These are phyloP conservation scores for Paracanthobrama guichenoti DNA, from an alignment of 2,113 vertebrate genomes.

Conservation along the genomic window DNA sequence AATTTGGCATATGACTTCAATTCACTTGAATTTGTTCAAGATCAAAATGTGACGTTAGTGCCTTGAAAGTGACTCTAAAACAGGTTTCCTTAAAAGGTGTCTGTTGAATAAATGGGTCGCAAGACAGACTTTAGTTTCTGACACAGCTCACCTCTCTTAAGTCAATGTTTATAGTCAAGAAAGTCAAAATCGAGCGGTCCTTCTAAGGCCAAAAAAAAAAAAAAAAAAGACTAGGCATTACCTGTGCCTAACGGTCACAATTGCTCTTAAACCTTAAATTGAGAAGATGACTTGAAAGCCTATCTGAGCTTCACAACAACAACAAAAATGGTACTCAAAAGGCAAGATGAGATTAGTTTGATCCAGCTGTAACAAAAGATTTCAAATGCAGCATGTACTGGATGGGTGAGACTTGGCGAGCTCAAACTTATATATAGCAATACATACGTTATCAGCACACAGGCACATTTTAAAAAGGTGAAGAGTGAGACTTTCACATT, in stretches of 20 bases:
- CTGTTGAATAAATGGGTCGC: neutral
- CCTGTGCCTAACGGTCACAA: neutral
- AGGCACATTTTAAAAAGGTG: neutral
- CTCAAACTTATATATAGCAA: slow-evolving; percentile 8
- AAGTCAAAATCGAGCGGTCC: neutral
- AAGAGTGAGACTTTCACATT: neutral
- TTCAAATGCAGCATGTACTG: neutral
- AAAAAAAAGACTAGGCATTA: neutral
- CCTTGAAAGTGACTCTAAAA: neutral
- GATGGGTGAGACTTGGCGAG: neutral
- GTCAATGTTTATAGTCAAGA: neutral
- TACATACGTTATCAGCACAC: slow-evolving; percentile 22
- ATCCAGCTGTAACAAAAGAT: neutral
- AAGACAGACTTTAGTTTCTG: neutral
- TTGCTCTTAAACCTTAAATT: neutral
- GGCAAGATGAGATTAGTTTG: neutral
- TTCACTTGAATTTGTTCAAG: no score
- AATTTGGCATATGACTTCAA: no score
- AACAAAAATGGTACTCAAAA: no score
- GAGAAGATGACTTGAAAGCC: no score
- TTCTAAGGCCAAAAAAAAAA: slow-evolving; percentile 3
- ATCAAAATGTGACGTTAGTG: neutral
- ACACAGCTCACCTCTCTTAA: neutral
- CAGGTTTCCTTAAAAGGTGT: neutral
- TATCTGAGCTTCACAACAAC: neutral